Evolutionary conservation across 2,113 vertebrate genomes (phyloP).

Genomic region (Amphiprion percula): DNA sequence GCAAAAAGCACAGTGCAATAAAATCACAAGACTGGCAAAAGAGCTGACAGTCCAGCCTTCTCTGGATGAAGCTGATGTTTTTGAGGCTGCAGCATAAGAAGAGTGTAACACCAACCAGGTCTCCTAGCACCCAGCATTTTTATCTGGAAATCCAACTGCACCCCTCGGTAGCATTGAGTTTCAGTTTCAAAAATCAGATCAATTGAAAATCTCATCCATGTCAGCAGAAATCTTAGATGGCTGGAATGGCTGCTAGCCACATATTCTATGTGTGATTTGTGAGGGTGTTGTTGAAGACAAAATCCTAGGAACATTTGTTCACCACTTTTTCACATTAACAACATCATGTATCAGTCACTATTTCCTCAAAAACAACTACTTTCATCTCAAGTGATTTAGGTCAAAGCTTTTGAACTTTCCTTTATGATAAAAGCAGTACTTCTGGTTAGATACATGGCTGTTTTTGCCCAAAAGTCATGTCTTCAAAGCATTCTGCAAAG

Average conservation of each 20-base stretch:
- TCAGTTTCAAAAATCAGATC: conserved; percentile 1
- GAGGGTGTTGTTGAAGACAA: no score
- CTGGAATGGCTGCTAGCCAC: not conserved
- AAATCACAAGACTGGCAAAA: conserved; percentile 1
- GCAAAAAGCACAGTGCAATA: conserved; percentile 15
- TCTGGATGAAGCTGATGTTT: not conserved
- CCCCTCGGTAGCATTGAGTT: no score
- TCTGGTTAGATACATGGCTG: not conserved
- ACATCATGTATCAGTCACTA: not conserved
- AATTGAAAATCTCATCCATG: not conserved
- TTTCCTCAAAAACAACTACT: not conserved
- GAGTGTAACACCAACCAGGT: not conserved
- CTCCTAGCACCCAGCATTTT: not conserved
- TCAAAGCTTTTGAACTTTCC: not conserved
- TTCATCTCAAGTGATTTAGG: not conserved
- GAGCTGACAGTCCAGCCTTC: conserved; percentile 29
- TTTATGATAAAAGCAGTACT: not conserved
- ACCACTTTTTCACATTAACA: not conserved
- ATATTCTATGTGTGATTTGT: not conserved
- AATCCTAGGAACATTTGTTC: not conserved
- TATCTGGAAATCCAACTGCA: not conserved
- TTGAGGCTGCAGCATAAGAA: not conserved
- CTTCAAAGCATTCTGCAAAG: not conserved
- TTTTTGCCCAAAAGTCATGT: not conserved
- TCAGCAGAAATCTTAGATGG: not conserved